Percentiles rank a stretch among this genome's conserved stretches.
phyloP scores from a whole-genome alignment of 1,140 invertebrate species.

The Euwallacea similis region DNA sequence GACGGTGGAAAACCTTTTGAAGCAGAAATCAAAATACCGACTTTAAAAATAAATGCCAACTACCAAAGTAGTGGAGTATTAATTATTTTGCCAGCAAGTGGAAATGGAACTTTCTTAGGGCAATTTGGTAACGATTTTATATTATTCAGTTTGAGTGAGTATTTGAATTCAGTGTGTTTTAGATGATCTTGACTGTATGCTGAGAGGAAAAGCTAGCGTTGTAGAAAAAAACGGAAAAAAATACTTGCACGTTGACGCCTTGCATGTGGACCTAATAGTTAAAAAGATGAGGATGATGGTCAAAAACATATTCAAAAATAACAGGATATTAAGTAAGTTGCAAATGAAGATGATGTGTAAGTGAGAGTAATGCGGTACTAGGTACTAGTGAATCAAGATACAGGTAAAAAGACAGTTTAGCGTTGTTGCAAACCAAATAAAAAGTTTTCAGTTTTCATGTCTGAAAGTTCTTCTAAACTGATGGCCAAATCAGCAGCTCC shows the following conservation, averaged over 20 bases:
- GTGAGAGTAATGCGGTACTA: background rate
- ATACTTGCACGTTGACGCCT: conserved; percentile 65
- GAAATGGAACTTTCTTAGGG: conserved; percentile 71
- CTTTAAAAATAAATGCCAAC: conserved; percentile 66
- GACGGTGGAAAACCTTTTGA: conserved; percentile 65
- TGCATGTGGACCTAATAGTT: conserved; percentile 64
- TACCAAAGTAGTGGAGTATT: conserved; percentile 73
- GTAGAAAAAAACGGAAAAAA: conserved; percentile 55
- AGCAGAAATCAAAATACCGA: conserved; percentile 66
- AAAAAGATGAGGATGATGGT: conserved; percentile 69
- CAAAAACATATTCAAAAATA: conserved; percentile 69
- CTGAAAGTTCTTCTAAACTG: no score
- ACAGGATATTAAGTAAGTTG: conserved; percentile 69
- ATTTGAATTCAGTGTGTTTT: conserved; percentile 41
- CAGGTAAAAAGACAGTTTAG: background rate
- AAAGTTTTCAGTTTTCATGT: no score
- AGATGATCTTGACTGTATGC: conserved; percentile 64
- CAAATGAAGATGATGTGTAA: background rate
- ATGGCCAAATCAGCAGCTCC: no score
- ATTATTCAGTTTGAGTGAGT: conserved; percentile 6
- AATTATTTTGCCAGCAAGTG: conserved; percentile 71
- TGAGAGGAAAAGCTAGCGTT: conserved; percentile 62
- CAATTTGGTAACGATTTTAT: conserved; percentile 56
- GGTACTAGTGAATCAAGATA: background rate
- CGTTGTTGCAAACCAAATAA: no score